Evolutionary conservation across 2,888 invertebrate genomes (phyloP).

Genomic region (Pandemis corylana): DNA sequence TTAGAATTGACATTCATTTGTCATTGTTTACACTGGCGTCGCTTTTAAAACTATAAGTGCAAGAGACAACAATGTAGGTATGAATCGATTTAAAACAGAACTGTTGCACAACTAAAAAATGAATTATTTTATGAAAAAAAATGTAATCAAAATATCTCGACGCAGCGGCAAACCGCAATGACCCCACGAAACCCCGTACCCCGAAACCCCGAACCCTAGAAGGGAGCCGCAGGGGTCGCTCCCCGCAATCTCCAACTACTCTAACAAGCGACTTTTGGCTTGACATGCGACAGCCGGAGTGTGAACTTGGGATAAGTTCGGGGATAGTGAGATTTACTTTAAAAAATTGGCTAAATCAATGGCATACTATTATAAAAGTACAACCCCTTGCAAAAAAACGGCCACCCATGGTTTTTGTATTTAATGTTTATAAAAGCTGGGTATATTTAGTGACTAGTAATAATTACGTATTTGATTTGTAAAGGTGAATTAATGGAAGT

Average conservation of each 20-base stretch:
- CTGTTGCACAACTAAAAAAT: no score
- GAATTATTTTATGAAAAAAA: not conserved
- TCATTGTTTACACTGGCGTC: no score
- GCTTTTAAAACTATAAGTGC: no score
- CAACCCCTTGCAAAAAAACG: no score
- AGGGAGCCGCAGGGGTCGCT: conserved; percentile 44
- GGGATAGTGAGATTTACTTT: conserved; percentile 9
- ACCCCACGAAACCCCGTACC: conserved; percentile 60
- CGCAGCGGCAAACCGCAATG: conserved; percentile 44
- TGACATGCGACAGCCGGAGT: conserved; percentile 40
- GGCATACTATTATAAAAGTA: not conserved
- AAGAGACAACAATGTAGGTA: no score
- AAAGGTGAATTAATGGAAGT: no score
- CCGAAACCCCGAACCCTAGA: conserved; percentile 58
- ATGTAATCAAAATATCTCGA: conserved; percentile 29
- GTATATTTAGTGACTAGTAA: no score
- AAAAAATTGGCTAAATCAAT: not conserved
- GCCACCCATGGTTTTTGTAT: no score
- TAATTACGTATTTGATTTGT: no score
- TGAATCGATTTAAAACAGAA: no score
- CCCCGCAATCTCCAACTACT: conserved; percentile 58
- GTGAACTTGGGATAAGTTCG: conserved; percentile 26
- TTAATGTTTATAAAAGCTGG: no score
- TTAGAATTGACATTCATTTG: no score
- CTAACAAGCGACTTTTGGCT: conserved; percentile 63